phyloP scores from a whole-genome alignment of 2,113 vertebrate species.

The Mormoops blainvillei region DNA sequence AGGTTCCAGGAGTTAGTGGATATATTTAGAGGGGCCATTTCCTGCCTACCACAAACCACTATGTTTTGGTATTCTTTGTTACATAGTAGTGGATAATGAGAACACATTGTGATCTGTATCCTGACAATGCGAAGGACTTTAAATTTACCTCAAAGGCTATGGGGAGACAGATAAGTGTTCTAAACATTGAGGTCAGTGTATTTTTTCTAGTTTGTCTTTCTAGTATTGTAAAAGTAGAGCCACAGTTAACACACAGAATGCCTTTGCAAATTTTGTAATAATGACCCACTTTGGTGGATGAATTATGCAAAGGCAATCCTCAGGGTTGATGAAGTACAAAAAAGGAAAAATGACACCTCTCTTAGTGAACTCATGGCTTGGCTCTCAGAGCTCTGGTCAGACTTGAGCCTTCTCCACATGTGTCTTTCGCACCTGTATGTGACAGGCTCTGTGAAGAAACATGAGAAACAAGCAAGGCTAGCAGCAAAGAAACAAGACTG shows the following conservation, averaged over 20 bases:
- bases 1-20: too few species aligned
- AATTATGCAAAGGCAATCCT: background rate
- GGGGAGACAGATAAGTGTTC: background rate
- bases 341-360: background rate
- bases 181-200: background rate
- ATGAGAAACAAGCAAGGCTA: background rate
- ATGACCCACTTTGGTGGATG: background rate
- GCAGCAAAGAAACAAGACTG: background rate
- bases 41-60: background rate
- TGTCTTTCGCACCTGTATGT: background rate
- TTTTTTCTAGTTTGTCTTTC: background rate
- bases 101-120: background rate
- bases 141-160: background rate
- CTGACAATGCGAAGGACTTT: background rate
- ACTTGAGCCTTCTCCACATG: background rate
- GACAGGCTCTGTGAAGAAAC: background rate
- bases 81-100: background rate
- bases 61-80: background rate
- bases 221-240: background rate
- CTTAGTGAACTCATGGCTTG: background rate
- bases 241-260: too few species aligned
- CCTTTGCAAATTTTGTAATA: background rate
- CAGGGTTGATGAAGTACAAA: background rate
- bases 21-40: background rate
- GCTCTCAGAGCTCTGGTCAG: background rate